Conservation (phyloP, 2,888 invertebrate species). For the Anaspis maculata region DNA sequence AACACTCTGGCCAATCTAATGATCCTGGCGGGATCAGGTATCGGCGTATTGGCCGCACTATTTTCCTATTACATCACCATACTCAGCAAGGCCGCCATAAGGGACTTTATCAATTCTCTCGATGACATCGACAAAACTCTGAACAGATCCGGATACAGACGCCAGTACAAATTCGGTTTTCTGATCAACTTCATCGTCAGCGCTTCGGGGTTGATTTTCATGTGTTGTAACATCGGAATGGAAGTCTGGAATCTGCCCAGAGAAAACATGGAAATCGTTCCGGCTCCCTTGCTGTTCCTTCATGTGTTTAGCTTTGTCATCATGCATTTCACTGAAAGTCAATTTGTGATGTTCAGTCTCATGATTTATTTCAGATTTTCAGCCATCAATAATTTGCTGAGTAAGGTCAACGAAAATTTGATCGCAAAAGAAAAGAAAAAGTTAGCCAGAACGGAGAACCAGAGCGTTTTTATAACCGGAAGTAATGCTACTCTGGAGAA, state of each 20-base stretch:
- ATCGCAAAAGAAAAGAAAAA: too few species aligned
- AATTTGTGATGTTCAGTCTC: constrained; percentile 3
- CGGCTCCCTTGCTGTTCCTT: constrained; percentile 1
- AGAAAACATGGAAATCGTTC: constrained; percentile 5
- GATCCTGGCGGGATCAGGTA: constrained; percentile 3
- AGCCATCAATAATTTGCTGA: constrained; percentile 2
- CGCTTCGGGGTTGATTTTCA: constrained; percentile 3
- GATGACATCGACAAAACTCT: constrained; percentile 3
- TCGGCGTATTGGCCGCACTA: neutral
- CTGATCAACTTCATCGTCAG: constrained; percentile 1
- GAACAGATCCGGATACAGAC: constrained; percentile 3
- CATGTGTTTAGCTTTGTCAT: constrained; percentile 7
- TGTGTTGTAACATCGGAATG: constrained; percentile 2
- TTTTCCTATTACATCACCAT: neutral
- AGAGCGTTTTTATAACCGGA: too few species aligned
- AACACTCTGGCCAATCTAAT: constrained; percentile 10
- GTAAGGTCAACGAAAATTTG: neutral
- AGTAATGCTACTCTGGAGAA: too few species aligned
- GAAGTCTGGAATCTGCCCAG: constrained; percentile 7
- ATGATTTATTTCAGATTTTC: constrained; percentile 2
- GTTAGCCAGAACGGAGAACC: too few species aligned
- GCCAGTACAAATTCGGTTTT: constrained; percentile 5
- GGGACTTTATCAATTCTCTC: constrained; percentile 4
- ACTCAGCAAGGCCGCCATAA: neutral
- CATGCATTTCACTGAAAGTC: constrained; percentile 9